These are phyloP conservation scores for Thumatha senex DNA, from an alignment of 2,888 invertebrate species.

Conservation along the genomic window DNA sequence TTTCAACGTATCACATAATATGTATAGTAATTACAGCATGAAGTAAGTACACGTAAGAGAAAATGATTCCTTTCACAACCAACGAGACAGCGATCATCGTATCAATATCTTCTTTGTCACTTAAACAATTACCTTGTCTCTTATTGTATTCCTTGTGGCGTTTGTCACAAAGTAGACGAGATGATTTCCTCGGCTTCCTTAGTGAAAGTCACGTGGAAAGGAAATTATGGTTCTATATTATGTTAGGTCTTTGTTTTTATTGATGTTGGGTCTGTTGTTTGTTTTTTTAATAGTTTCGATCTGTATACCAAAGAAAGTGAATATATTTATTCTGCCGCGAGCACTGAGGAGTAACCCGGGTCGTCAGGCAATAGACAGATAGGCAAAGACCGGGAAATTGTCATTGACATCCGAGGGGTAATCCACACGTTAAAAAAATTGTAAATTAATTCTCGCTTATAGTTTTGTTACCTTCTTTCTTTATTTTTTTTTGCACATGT, in stretches of 20 bases:
- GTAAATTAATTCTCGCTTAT: no score
- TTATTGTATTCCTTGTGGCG: slow-evolving; percentile 9
- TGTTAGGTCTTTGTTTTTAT: slow-evolving; percentile 14
- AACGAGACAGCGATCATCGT: slow-evolving; percentile 16
- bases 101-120: slow-evolving; percentile 25
- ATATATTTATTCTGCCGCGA: no score
- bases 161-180: slow-evolving; percentile 29
- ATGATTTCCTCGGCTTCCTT: slow-evolving; percentile 46
- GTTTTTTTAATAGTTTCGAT: not conserved
- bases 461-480: no score
- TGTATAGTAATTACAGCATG: no score
- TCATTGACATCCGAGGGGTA: no score
- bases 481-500: no score
- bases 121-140: slow-evolving; percentile 27
- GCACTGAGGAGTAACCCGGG: no score
- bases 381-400: no score
- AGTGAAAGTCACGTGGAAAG: slow-evolving; percentile 46
- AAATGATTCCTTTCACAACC: slow-evolving; percentile 3
- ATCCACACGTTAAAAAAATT: no score
- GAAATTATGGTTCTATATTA: slow-evolving; percentile 18
- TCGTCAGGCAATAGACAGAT: no score
- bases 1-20: no score
- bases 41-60: not conserved
- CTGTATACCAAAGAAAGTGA: no score
- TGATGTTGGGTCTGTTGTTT: not conserved